Evolutionary conservation across 2,888 invertebrate species (phyloP).

Genomic region (Pemphredon lugubris): DNA sequence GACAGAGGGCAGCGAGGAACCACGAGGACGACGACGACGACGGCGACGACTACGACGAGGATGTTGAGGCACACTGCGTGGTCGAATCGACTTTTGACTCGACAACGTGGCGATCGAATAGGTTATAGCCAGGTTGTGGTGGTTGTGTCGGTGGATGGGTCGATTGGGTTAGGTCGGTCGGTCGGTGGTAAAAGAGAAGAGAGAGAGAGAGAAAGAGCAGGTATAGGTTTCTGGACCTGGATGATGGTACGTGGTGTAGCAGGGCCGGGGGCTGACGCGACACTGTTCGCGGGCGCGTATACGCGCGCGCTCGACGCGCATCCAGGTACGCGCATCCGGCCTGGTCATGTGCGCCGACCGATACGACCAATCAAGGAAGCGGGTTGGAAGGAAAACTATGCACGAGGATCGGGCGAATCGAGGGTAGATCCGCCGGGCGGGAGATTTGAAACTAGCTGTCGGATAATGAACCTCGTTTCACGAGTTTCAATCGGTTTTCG

Average conservation of each 20-base stretch:
- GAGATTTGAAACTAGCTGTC: constrained; percentile 41
- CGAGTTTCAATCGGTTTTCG: too few relatives aligned
- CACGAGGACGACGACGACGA: constrained; percentile 27
- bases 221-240: constrained; percentile 77
- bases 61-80: constrained; percentile 39
- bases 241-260: constrained; percentile 78
- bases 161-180: constrained; percentile 65
- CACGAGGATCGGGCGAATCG: constrained; percentile 20
- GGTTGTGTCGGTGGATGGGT: constrained; percentile 59
- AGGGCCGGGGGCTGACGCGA: constrained; percentile 81
- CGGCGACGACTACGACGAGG: constrained; percentile 31
- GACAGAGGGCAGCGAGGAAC: constrained; percentile 31
- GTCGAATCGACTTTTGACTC: constrained; percentile 61
- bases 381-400: constrained; percentile 42
- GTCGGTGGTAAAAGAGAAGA: constrained; percentile 62
- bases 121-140: constrained; percentile 50
- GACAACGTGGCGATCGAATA: constrained; percentile 62
- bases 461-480: background rate
- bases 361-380: constrained; percentile 63
- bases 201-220: constrained; percentile 66
- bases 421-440: constrained; percentile 34
- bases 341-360: constrained; percentile 55
- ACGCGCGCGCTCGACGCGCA: constrained; percentile 74
- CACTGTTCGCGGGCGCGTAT: constrained; percentile 76
- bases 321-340: constrained; percentile 69